phyloP scores from a whole-genome alignment of 2,113 vertebrate species.

The Ardeotis arabs region DNA sequence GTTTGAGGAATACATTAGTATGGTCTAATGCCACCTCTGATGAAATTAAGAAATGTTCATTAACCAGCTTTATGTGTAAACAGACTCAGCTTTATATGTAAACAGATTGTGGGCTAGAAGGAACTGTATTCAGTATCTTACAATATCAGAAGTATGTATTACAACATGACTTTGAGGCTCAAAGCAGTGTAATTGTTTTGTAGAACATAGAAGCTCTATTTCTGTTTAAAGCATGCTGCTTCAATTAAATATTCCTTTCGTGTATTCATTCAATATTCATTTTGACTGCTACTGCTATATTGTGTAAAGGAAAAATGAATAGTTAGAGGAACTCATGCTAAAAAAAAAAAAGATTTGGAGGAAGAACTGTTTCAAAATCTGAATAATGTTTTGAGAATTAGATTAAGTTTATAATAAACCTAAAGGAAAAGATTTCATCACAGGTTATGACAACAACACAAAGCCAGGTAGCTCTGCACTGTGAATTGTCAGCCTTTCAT shows the following conservation, averaged over 20 bases:
- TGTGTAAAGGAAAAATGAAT: neutral
- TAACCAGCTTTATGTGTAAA: neutral
- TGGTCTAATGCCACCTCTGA: neutral
- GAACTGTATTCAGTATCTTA: neutral
- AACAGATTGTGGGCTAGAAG: neutral
- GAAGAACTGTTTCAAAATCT: neutral
- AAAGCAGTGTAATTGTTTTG: neutral
- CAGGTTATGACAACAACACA: neutral
- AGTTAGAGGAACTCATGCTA: neutral
- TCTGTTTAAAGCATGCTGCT: conserved; percentile 16
- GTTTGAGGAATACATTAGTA: neutral
- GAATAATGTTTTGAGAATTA: conserved; percentile 13
- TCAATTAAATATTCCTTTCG: conserved; percentile 33
- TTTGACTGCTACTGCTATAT: neutral
- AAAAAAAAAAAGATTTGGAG: neutral
- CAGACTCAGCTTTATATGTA: neutral
- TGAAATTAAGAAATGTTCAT: neutral
- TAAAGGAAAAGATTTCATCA: neutral
- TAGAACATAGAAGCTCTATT: neutral
- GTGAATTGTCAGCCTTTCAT: neutral
- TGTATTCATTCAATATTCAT: conserved; percentile 37
- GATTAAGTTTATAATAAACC: neutral
- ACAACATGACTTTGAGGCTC: neutral
- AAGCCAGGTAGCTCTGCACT: neutral
- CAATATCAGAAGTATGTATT: conserved; percentile 4